Conservation (phyloP, 2,797 vertebrate species). For the Paguma larvata region DNA sequence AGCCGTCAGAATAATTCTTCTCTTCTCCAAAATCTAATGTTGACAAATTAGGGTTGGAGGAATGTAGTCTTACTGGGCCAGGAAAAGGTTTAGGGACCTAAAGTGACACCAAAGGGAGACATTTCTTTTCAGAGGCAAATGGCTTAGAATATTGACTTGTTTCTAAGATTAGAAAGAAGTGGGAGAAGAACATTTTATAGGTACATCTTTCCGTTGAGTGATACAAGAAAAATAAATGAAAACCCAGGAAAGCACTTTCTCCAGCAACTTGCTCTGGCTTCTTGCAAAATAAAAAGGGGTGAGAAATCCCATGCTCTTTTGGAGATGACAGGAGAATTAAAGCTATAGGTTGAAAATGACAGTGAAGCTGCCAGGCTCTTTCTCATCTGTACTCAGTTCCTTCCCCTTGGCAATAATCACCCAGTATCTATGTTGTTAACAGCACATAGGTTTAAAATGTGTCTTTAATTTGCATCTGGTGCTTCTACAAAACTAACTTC, state of each 20-base stretch:
- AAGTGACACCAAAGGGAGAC: constrained; percentile 62
- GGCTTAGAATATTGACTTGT: background rate
- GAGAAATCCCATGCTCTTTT: constrained; percentile 20
- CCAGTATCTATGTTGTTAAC: background rate
- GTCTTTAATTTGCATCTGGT: constrained; percentile 19
- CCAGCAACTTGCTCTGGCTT: background rate
- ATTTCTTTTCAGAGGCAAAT: background rate
- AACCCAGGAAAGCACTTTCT: background rate
- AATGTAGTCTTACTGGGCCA: constrained; percentile 94
- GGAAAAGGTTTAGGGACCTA: constrained; percentile 92
- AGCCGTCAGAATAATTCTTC: constrained; percentile 92
- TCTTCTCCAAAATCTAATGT: constrained; percentile 94
- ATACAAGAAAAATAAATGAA: background rate
- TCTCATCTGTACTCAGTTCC: background rate
- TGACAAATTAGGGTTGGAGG: constrained; percentile 98
- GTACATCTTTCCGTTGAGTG: background rate
- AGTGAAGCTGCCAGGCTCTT: background rate
- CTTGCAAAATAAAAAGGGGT: constrained; percentile 17
- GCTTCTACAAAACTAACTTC: constrained; percentile 10
- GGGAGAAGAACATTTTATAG: background rate
- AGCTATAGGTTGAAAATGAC: constrained; percentile 21
- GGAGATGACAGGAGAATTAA: background rate
- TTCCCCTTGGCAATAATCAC: background rate
- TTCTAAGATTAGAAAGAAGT: constrained; percentile 22
- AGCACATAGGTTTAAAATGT: background rate